Evolutionary conservation across 1,140 invertebrate genomes (phyloP).

Genomic region (Dufourea novaeangliae): DNA sequence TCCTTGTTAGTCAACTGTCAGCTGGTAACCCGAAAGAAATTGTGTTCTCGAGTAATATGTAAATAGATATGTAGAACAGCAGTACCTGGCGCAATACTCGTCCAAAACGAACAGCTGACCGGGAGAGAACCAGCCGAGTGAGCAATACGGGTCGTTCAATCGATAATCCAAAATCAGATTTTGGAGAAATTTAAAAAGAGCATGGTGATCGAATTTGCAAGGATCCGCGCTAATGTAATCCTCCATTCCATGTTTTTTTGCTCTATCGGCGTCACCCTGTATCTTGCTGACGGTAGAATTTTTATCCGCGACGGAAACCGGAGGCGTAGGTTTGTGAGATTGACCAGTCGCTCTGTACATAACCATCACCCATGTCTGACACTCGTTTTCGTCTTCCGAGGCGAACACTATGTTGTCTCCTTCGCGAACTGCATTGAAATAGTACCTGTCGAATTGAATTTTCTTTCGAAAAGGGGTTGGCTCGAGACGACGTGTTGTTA

Average conservation of each 20-base stretch:
- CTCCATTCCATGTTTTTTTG: constrained; percentile 99
- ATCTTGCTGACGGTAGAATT: constrained; percentile 94
- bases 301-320: constrained; percentile 91
- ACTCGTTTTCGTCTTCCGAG: constrained; percentile 98
- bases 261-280: constrained; percentile 97
- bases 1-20: no score
- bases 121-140: constrained; percentile 99
- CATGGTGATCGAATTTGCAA: constrained; percentile 97
- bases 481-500: no score
- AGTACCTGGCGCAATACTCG: constrained; percentile 96
- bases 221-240: constrained; percentile 99
- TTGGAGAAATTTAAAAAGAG: constrained; percentile 95
- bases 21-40: no score
- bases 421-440: constrained; percentile 99
- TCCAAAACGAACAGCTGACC: constrained; percentile 99
- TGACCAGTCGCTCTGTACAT: constrained; percentile 99
- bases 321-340: constrained; percentile 98
- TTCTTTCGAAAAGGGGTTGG: neutral
- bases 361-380: constrained; percentile 99
- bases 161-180: constrained; percentile 96
- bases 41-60: no score
- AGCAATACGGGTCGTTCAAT: constrained; percentile 98
- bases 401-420: constrained; percentile 98
- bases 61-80: no score
- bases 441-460: constrained; percentile 85